phyloP scores from a whole-genome alignment of 2,797 vertebrate genomes.

The Sylvia borin region DNA sequence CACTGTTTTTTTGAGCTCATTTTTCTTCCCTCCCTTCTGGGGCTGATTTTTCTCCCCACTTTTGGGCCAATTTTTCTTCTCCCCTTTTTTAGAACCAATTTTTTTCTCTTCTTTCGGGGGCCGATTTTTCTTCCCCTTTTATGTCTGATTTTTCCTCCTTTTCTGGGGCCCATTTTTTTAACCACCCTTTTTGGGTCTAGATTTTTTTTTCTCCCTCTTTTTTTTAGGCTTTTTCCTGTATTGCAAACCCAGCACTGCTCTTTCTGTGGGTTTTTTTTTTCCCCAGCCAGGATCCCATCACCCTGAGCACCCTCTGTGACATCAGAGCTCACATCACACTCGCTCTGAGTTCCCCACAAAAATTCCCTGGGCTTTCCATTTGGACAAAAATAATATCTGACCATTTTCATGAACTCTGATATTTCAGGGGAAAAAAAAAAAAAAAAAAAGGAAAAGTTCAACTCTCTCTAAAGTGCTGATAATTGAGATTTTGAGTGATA shows the following conservation, averaged over 20 bases:
- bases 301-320: neutral
- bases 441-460: neutral
- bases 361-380: neutral
- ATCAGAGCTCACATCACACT: neutral
- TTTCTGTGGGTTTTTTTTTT: neutral
- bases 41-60: neutral
- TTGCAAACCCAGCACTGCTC: accelerated
- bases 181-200: neutral
- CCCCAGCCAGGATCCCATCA: neutral
- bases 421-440: neutral
- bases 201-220: neutral
- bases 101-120: neutral
- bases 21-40: neutral
- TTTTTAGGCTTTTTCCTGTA: neutral
- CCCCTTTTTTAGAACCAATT: neutral
- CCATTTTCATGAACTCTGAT: neutral
- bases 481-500: neutral
- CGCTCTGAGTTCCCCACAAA: neutral
- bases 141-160: too few species aligned
- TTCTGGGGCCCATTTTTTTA: too few species aligned
- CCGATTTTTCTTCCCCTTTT: neutral
- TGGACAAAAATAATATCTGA: neutral
- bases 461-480: neutral
- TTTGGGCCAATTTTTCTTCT: neutral
- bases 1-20: too few species aligned